Evolutionary conservation across 2,888 invertebrate species (phyloP).

Genomic region (Pandemis heparana): DNA sequence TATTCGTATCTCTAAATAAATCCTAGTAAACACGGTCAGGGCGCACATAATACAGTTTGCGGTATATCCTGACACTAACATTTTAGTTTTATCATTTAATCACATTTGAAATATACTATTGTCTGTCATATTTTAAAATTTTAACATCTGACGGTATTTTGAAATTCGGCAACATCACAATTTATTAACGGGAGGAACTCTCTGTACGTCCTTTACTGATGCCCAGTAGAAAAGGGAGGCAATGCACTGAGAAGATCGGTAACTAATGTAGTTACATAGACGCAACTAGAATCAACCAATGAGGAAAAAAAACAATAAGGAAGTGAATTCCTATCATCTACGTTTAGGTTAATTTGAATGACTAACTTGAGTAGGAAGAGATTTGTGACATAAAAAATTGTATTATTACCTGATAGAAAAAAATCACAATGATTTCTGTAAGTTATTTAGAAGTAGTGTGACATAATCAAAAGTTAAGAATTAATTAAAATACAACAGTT

Average conservation of each 20-base stretch:
- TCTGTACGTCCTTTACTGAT: too few relatives aligned
- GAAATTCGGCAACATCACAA: neutral
- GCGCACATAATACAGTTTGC: slow-evolving; percentile 42
- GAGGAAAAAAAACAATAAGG: neutral
- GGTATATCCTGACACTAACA: slow-evolving; percentile 1
- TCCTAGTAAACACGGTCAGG: slow-evolving; percentile 52
- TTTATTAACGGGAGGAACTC: neutral
- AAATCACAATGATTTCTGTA: neutral
- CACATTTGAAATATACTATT: neutral
- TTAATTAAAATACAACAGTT: neutral
- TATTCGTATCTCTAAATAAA: slow-evolving; percentile 54
- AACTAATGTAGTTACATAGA: neutral
- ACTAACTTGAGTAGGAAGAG: neutral
- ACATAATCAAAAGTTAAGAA: neutral
- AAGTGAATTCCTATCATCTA: neutral
- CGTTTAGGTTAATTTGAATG: neutral
- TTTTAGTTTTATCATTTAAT: neutral
- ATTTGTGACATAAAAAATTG: neutral
- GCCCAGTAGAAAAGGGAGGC: too few relatives aligned
- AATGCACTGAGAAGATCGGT: too few relatives aligned
- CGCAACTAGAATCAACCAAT: neutral
- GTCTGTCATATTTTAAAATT: neutral
- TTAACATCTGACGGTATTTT: neutral
- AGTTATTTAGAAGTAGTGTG: neutral
- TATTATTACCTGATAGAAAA: neutral